phyloP scores from a whole-genome alignment of 1,140 invertebrate species.

The Drosophila kikkawai region DNA sequence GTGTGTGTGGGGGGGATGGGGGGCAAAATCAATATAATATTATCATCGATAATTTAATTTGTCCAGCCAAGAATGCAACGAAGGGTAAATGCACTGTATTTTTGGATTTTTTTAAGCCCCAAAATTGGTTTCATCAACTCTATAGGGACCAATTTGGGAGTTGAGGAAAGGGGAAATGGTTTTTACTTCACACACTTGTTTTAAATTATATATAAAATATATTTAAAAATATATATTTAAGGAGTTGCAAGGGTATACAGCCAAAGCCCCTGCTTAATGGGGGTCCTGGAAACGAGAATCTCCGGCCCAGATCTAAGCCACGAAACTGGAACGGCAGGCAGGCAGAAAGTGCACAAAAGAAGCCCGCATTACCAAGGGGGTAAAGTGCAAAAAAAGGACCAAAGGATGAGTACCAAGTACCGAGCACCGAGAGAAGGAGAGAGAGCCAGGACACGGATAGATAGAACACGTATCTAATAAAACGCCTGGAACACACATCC shows the following conservation, averaged over 20 bases:
- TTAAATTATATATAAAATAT: too few species aligned
- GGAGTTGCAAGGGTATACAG: neutral
- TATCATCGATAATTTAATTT: slow-evolving; percentile 44
- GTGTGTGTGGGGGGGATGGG: neutral
- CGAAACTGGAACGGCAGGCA: slow-evolving; percentile 22
- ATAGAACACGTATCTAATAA: slow-evolving; percentile 82
- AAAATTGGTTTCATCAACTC: slow-evolving; percentile 4
- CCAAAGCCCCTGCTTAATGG: neutral
- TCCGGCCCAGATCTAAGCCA: slow-evolving; percentile 13
- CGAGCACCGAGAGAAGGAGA: slow-evolving; percentile 6
- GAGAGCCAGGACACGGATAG: slow-evolving; percentile 42
- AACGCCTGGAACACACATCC: slow-evolving; percentile 63
- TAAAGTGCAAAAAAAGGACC: neutral
- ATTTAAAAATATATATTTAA: neutral
- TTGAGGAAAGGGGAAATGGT: neutral
- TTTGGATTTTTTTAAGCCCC: neutral
- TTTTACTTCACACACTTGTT: too few species aligned
- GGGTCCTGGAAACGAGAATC: slow-evolving; percentile 5
- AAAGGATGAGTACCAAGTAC: neutral
- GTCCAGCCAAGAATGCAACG: slow-evolving; percentile 26
- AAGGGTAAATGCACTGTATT: slow-evolving; percentile 16
- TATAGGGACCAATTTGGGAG: neutral
- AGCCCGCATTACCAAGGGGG: slow-evolving; percentile 20
- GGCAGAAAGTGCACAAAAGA: slow-evolving; percentile 29
- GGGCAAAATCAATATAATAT: slow-evolving; percentile 43